Base-by-base conservation (phyloP, 1,140 invertebrate species). In the Neoseiulus cucumeris region DNA sequence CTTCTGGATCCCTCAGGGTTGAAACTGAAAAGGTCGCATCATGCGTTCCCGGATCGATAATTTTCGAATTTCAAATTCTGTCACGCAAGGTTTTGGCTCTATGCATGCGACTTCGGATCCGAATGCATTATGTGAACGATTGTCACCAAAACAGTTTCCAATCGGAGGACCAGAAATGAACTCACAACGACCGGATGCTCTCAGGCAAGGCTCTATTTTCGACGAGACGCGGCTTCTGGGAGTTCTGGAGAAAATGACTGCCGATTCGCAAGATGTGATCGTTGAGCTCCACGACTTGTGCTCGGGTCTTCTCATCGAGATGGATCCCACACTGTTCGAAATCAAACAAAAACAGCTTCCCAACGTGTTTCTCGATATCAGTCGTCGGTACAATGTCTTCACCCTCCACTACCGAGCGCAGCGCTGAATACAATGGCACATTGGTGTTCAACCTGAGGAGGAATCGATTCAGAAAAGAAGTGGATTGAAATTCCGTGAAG, bases 281-380 rank as follows among this genome's bases (percentile, higher is more conserved):
- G 75, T 93, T 95, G 0, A 94, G 77, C 1, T 82, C 77, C 0
- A 95, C 90, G 66, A 95, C 90, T 69, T 81, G 76, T 67, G 82
- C 74, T 64, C 91, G 77, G 70, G 75, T 80, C 2, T 79, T 73
- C 69, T 91, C 85, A n/a, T 84, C 80, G 64, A 98, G 78, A 75
- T 97, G 91, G 69, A 97, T 97, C 7, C 92, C 93, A 77, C 86
- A 86, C 75, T 95, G 91, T 75, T 97, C 91, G 79, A 97, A 97
- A 75, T 98, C 93, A 76, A 92, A 90, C 39, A 94, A 75, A 78
- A 97, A 97, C 64, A 98, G 75, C 71, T 86, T 80, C 1, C 85
- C 84, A 2, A 98, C 86, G 76, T 94, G 86, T 51, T 84, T 74
- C 73, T 98, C 93, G 1, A 88, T 82, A 0, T 81, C 80, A 64